These are phyloP conservation scores for Anser brachyrhynchus DNA, from an alignment of 2,113 vertebrate genomes.

Conservation along the genomic window DNA sequence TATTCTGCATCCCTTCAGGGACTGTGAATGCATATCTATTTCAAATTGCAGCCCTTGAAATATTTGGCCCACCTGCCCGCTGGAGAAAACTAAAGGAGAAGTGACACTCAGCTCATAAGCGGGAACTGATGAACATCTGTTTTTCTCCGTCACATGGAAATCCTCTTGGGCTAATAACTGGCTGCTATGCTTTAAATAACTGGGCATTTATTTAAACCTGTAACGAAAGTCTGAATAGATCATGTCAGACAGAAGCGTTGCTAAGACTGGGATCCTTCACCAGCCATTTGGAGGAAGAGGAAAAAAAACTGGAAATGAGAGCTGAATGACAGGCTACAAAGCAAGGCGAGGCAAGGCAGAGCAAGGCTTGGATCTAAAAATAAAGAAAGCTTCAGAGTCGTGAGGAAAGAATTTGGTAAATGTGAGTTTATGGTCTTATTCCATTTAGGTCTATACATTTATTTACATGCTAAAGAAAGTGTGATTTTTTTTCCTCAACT, in stretches of 20 bases:
- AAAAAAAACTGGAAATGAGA: not conserved
- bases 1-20: conserved; percentile 8
- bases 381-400: not conserved
- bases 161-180: not conserved
- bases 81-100: not conserved
- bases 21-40: not conserved
- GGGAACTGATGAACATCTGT: not conserved
- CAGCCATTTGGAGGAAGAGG: not conserved
- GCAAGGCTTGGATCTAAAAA: not conserved
- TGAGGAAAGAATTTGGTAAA: not conserved
- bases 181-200: not conserved
- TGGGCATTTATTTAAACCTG: not conserved
- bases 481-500: not conserved
- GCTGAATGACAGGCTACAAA: not conserved
- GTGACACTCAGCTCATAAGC: not conserved
- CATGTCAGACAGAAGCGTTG: not conserved
- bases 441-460: not conserved
- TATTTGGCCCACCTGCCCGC: not conserved
- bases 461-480: not conserved
- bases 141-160: not conserved
- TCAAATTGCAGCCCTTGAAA: conserved; percentile 1
- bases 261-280: not conserved
- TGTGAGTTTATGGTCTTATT: not conserved
- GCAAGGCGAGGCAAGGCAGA: not conserved
- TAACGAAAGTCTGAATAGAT: not conserved